Conservation (phyloP, 2,113 vertebrate genomes). For the Talpa occidentalis region DNA sequence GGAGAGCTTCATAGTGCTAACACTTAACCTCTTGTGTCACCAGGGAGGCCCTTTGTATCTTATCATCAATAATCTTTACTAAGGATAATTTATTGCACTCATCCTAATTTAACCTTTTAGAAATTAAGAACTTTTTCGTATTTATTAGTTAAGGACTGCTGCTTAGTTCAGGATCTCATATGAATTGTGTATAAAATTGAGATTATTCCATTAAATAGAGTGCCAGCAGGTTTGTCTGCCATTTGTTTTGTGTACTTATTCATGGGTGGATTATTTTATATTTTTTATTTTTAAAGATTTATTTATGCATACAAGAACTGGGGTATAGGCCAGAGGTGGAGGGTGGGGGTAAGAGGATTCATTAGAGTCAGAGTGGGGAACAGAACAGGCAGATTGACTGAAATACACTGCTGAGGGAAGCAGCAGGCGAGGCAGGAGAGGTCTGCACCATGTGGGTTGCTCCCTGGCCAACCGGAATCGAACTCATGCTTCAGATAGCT, state of each 20-base stretch:
- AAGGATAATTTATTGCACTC: constrained; percentile 12
- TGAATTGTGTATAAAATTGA: constrained; percentile 52
- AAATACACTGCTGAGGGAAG: too few species aligned
- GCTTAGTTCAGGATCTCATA: constrained; percentile 11
- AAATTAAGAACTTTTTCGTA: constrained; percentile 50
- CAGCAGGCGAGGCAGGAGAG: too few species aligned
- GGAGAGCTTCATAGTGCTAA: too few species aligned
- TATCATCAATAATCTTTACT: neutral
- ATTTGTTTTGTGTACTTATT: constrained; percentile 58
- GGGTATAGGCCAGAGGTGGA: too few species aligned
- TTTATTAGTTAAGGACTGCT: neutral
- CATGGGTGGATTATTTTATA: neutral
- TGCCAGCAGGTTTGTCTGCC: neutral
- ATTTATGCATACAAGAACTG: too few species aligned
- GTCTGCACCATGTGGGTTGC: too few species aligned
- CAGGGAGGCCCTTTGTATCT: neutral
- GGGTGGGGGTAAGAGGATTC: too few species aligned
- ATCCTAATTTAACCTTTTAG: constrained; percentile 57
- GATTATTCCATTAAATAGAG: constrained; percentile 46
- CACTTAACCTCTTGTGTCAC: too few species aligned
- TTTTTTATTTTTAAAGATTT: neutral
- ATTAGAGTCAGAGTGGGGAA: too few species aligned
- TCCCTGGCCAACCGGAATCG: too few species aligned
- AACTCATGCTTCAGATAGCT: too few species aligned
- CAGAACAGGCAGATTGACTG: too few species aligned